Evolutionary conservation across 1,140 invertebrate genomes (phyloP), one percentile per base, ranked within the genome.

Genomic region (Tetragnatha versicolor): DNA sequence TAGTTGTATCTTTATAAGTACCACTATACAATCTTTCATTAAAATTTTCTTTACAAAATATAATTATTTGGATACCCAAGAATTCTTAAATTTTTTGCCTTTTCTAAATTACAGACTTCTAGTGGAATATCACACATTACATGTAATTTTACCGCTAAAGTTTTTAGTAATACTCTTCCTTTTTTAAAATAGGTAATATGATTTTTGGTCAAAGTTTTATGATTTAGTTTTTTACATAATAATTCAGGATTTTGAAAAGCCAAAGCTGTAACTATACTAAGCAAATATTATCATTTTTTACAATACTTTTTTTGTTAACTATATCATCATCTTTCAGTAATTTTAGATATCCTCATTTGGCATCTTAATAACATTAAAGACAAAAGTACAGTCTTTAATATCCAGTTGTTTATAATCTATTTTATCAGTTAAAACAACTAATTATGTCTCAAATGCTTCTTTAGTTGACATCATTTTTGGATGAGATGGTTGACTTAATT

Each of bases 11-110:
- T 31, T 63, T 66, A 47, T 66, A 66, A 14, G 2, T n/a, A 31
- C 39, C 25, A n/a, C 3, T 47, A 66, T 47, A 66, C 20, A 47
- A 17, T 14, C 2, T 66, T 45, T 66, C 39, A 31, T 66, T 66
- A 31, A 20, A 22, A 47, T 66, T 66, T n/a, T 66, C 39, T 66
- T 42, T 27, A 47, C 12, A 66, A 29, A 66, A 37, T n/a, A 66
- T 31, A 29, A 7, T 66, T 6, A 63, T 66, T 31, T 47, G 39
- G 47, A 66, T 47, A 66, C 39, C 37, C 47, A 66, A 31, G 33
- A 66, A 66, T 17, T 47, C n/a, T 47, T 66, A 25, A 29, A 66
- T n/a, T 1, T 66, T 66, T 66, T 5, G 47, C 37, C 9, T 66
- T 6, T 0, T 47, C 42, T n/a, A 47, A 45, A 31, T 3, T 47